These are phyloP conservation scores for Melanotaenia pygmaea DNA, from an alignment of 2,797 vertebrate genomes.

Conservation along the genomic window DNA sequence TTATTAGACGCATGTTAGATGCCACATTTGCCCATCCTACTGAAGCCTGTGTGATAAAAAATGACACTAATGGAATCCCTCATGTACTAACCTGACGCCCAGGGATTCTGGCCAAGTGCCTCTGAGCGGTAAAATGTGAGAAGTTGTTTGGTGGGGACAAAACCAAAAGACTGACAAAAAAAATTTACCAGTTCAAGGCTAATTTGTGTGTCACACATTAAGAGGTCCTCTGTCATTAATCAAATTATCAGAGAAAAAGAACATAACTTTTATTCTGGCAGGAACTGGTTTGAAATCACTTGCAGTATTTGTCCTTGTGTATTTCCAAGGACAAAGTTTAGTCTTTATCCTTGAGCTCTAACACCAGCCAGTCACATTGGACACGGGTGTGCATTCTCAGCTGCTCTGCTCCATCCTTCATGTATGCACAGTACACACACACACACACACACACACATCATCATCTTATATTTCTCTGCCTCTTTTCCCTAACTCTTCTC, in stretches of 20 bases:
- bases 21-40: background rate
- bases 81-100: background rate
- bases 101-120: background rate
- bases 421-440: background rate
- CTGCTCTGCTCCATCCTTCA: conserved; percentile 58
- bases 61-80: too few species aligned
- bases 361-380: conserved; percentile 53
- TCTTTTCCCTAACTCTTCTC: conserved; percentile 23
- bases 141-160: background rate
- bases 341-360: conserved; percentile 35
- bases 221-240: background rate
- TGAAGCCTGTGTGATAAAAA: background rate
- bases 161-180: background rate
- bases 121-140: background rate
- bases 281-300: background rate
- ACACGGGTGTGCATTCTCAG: conserved; percentile 69
- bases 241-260: background rate
- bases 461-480: conserved; percentile 18
- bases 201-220: background rate
- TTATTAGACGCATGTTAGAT: too few species aligned
- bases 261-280: background rate
- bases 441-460: conserved; percentile 16
- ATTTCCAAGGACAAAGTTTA: conserved; percentile 47
- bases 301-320: conserved; percentile 4
- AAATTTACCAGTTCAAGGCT: background rate